These are phyloP conservation scores for Trachelus troglodyta DNA, from an alignment of 2,888 invertebrate species.

Conservation along the genomic window DNA sequence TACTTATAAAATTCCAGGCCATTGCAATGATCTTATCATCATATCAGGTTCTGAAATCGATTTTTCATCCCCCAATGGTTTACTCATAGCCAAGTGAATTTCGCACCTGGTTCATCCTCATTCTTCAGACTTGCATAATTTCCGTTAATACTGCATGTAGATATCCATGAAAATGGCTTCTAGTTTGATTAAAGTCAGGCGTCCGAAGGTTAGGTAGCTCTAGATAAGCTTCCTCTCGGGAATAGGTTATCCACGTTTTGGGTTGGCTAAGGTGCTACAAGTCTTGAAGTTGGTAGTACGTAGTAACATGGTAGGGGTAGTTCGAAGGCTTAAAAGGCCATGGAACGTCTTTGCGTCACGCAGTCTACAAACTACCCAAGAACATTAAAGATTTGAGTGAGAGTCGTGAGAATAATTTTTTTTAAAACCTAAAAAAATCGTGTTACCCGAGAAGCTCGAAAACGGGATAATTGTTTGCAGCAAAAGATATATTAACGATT, in stretches of 20 bases:
- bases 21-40: background rate
- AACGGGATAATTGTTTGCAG: background rate
- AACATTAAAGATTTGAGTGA: background rate
- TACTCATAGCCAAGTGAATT: background rate
- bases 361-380: slow-evolving; percentile 49
- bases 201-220: background rate
- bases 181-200: background rate
- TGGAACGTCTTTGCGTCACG: slow-evolving; percentile 56
- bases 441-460: background rate
- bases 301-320: slow-evolving; percentile 31
- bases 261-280: slow-evolving; percentile 5
- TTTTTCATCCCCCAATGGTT: background rate
- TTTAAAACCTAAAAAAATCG: background rate
- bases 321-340: slow-evolving; percentile 61
- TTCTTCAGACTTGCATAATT: background rate
- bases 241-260: slow-evolving; percentile 33
- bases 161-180: background rate
- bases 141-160: background rate
- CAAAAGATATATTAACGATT: background rate
- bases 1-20: background rate
- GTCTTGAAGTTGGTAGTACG: slow-evolving; percentile 11
- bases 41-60: background rate
- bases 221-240: slow-evolving; percentile 3
- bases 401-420: background rate
- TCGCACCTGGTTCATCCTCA: background rate